phyloP scores from a whole-genome alignment of 2,797 vertebrate genomes.

The Agapornis canus region DNA sequence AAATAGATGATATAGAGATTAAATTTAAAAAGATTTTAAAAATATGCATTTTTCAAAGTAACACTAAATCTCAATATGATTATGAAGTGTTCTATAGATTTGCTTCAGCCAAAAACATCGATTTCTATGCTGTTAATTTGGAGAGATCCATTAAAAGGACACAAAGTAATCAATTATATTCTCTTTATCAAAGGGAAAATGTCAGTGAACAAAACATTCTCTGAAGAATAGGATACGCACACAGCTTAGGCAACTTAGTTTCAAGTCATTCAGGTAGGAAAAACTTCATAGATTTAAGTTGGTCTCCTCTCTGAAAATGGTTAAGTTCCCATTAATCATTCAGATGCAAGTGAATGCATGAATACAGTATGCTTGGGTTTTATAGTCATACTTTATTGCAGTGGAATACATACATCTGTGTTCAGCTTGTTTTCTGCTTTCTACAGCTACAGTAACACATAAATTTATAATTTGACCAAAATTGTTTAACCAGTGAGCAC shows the following conservation, averaged over 20 bases:
- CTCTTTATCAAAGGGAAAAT: background rate
- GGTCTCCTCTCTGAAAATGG: background rate
- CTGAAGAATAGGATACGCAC: background rate
- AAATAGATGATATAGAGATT: background rate
- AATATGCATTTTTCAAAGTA: background rate
- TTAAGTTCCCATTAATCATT: background rate
- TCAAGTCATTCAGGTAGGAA: background rate
- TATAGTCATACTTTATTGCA: background rate
- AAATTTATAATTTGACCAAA: background rate
- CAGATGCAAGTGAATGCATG: background rate
- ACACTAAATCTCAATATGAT: background rate
- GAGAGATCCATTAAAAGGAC: constrained; percentile 4
- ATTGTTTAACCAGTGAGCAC: background rate
- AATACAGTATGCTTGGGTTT: background rate
- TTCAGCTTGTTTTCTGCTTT: background rate
- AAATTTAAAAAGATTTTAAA: background rate
- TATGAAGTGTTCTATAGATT: background rate
- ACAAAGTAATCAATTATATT: constrained; percentile 9
- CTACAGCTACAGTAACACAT: background rate
- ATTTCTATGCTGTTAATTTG: background rate
- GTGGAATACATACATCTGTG: background rate
- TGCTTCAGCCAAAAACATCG: background rate
- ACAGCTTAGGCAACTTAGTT: background rate
- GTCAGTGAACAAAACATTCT: background rate
- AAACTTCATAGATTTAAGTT: background rate